Evolutionary conservation across 2,888 invertebrate genomes (phyloP), one percentile per base, ranked within the genome.

Genomic region (Lucinisca nassula): DNA sequence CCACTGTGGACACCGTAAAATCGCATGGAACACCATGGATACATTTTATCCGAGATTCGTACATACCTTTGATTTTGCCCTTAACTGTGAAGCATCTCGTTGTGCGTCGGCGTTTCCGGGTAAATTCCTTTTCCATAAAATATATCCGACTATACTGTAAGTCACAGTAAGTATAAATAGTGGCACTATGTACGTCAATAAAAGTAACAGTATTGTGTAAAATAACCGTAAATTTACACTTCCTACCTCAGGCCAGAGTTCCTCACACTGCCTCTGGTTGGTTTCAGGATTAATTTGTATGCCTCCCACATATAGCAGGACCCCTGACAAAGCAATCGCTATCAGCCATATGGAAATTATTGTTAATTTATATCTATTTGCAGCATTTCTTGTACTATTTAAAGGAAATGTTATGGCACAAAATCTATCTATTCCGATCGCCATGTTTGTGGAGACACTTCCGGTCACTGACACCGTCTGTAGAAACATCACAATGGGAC

Each of bases 401-500:
- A 97, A 91, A 0, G 95, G 95, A 87, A 91, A 95, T 4, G 91
- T 89, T 14, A 95, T 95, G 14, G 94, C 95, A 91, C 93, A 92
- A 78, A 94, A 94, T n/a, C 97, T 95, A 93, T 97, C 97, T 61
- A 97, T 93, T n/a, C 97, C 97, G 27, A 97, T 96, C 30, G 96
- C 97, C 89, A 96, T 96, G 77, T 97, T 96, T 10, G 97, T 96
- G 83, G 95, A 96, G 37, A 97, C 96, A 87, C 96, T 96, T 38
- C 94, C 95, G 3, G 96, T 95, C 27, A 97, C 97, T 1, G 96
- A 96, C 84, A 96, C 95, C 85, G 95, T 96, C 93, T 96, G 97
- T 95, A 96, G 96, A 94, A 95, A 97, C 92, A 95, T 96, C 75
- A 96, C 97, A n/a, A 97, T 93, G 0, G 97, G 96, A 91, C 97